These are phyloP conservation scores for Hystrix brachyura DNA, from an alignment of 2,113 vertebrate species.

Conservation along the genomic window DNA sequence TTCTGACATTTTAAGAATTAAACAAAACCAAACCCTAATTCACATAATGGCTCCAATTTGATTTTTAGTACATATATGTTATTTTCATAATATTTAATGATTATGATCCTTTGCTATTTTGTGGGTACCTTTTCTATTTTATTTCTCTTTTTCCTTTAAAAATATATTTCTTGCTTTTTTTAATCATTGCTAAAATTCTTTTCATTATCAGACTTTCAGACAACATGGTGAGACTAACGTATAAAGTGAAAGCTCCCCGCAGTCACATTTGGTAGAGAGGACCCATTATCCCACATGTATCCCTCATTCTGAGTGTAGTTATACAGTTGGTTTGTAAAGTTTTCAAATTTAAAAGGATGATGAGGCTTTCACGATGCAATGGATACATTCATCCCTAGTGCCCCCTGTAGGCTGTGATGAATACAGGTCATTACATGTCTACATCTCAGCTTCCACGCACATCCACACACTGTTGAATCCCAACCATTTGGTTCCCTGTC, in stretches of 20 bases:
- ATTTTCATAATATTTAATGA: slow-evolving; percentile 47
- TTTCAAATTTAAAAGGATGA: not conserved
- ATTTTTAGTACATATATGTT: not conserved
- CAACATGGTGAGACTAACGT: not conserved
- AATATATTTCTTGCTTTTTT: not conserved
- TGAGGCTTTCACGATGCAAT: not conserved
- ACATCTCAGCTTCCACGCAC: rapidly evolving
- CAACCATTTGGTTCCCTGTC: not conserved
- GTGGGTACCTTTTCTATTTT: slow-evolving; percentile 29
- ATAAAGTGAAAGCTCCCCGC: not conserved
- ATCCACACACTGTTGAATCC: not conserved
- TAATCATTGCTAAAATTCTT: slow-evolving; percentile 19
- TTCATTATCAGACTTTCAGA: slow-evolving; percentile 29
- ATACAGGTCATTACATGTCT: not conserved
- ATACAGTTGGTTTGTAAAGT: not conserved
- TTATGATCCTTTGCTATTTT: not conserved
- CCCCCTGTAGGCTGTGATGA: not conserved
- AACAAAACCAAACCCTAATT: not conserved
- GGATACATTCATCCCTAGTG: not conserved
- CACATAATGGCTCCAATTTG: slow-evolving; percentile 9
- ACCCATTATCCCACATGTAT: not conserved
- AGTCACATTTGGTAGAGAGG: not conserved
- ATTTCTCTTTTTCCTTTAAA: slow-evolving; percentile 36
- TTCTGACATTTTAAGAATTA: slow-evolving; percentile 33
- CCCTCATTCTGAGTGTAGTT: not conserved